These are phyloP conservation scores for Bombus picipes DNA, from an alignment of 1,140 invertebrate species.

Conservation along the genomic window DNA sequence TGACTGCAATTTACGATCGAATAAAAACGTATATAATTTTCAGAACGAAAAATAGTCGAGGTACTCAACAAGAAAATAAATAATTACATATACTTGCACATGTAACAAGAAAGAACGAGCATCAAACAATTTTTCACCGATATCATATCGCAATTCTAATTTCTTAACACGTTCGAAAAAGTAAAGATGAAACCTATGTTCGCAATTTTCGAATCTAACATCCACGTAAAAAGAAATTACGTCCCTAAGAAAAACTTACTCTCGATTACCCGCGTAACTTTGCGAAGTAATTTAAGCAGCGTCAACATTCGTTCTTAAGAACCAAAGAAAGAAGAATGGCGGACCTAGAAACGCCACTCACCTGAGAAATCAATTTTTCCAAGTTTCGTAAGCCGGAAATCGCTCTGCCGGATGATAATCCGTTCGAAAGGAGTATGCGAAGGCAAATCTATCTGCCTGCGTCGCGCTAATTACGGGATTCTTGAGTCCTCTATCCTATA, in stretches of 20 bases:
- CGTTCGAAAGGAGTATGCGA: background rate
- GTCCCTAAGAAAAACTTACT: too few relatives aligned
- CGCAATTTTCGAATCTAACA: background rate
- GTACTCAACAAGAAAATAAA: background rate
- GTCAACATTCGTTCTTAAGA: background rate
- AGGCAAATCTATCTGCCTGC: background rate
- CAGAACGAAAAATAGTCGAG: background rate
- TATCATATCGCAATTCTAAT: too few relatives aligned
- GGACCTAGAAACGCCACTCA: background rate
- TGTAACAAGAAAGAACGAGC: background rate
- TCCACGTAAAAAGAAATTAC: background rate
- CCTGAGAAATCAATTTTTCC: background rate
- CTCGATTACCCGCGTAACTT: background rate
- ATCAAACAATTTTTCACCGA: background rate
- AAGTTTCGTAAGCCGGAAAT: background rate
- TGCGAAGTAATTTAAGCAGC: background rate
- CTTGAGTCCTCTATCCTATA: background rate
- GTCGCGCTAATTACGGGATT: constrained; percentile 13
- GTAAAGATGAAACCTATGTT: too few relatives aligned
- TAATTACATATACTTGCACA: too few relatives aligned
- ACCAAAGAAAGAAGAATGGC: too few relatives aligned
- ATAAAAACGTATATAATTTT: background rate
- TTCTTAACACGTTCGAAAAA: too few relatives aligned
- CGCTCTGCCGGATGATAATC: background rate
- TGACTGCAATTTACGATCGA: too few relatives aligned